These are phyloP conservation scores for Danio jaintianensis DNA, from an alignment of 2,797 vertebrate genomes.

Conservation along the genomic window DNA sequence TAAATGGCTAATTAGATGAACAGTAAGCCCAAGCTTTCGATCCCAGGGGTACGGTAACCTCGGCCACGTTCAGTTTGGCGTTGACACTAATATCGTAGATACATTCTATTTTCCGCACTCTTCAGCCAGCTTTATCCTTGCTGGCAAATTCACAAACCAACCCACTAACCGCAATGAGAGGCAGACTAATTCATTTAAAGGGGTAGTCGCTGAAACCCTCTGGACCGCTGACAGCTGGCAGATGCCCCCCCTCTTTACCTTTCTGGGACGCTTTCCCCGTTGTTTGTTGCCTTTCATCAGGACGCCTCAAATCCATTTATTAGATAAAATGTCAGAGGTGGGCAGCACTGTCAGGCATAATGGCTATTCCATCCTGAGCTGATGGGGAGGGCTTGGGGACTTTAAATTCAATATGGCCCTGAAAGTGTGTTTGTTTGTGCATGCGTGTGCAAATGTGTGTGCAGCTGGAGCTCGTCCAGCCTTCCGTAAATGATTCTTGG, in stretches of 20 bases:
- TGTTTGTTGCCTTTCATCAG: conserved; percentile 78
- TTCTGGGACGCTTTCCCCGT: conserved; percentile 71
- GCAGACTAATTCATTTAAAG: conserved; percentile 85
- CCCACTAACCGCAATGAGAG: conserved; percentile 79
- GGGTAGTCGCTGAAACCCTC: conserved; percentile 74
- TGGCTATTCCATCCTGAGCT: conserved; percentile 79
- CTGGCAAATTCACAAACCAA: conserved; percentile 68
- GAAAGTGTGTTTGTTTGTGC: conserved; percentile 64
- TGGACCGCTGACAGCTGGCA: conserved; percentile 82
- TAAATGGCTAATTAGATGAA: background rate
- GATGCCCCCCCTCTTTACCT: conserved; percentile 67
- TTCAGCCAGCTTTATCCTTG: conserved; percentile 69
- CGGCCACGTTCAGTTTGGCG: conserved; percentile 58
- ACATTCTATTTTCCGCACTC: conserved; percentile 84
- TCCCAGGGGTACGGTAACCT: background rate
- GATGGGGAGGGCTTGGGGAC: conserved; percentile 69
- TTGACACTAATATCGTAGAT: conserved; percentile 90
- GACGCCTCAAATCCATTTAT: conserved; percentile 78
- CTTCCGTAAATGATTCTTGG: conserved; percentile 68
- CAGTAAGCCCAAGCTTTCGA: conserved; percentile 67
- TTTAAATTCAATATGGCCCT: conserved; percentile 79
- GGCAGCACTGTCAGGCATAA: conserved; percentile 80
- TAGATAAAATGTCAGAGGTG: conserved; percentile 85
- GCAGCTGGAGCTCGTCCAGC: conserved; percentile 73
- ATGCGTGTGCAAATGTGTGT: conserved; percentile 27